Percentiles rank a stretch among this genome's conserved stretches.
Conservation (phyloP, 2,888 invertebrate genomes). For the Rhabditoides inermis region DNA sequence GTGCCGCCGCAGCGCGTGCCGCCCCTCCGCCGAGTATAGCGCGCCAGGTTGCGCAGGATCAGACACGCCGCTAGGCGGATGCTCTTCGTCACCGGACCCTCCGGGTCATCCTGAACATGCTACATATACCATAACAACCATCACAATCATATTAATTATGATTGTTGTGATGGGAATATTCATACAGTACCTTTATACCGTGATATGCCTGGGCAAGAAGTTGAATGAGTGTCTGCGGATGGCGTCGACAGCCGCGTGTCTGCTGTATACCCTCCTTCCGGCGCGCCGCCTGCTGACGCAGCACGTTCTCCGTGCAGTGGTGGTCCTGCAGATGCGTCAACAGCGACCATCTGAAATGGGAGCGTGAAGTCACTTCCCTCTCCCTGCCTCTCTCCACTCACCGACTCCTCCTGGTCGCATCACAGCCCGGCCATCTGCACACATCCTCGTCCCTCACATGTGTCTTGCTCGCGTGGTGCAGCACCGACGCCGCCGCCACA, state of each 20-base stretch:
- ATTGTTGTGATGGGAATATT: no score
- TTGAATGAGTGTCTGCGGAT: conserved; percentile 88
- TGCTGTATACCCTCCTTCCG: conserved; percentile 65
- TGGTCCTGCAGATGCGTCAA: conserved; percentile 90
- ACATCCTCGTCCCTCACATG: conserved; percentile 26
- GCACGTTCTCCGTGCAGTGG: conserved; percentile 74
- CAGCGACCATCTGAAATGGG: conserved; percentile 67
- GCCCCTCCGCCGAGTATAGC: conserved; percentile 72
- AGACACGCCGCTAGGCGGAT: conserved; percentile 91
- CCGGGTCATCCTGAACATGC: conserved; percentile 98
- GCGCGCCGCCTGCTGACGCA: conserved; percentile 33
- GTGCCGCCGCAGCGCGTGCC: conserved; percentile 83
- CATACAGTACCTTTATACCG: no score
- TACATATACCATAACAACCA: no score
- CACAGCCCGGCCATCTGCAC: conserved; percentile 47
- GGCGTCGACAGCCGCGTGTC: conserved; percentile 90
- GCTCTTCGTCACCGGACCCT: conserved; percentile 97
- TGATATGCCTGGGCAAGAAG: conserved; percentile 76
- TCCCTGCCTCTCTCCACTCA: conserved; percentile 2
- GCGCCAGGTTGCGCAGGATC: conserved; percentile 90
- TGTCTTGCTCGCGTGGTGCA: conserved; percentile 33
- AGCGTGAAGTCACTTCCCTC: no score
- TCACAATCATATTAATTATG: no score
- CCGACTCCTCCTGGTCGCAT: conserved; percentile 35
- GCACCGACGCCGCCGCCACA: conserved; percentile 18